These are phyloP conservation scores for Melopsittacus undulatus DNA, from an alignment of 2,797 vertebrate species.

Conservation along the genomic window DNA sequence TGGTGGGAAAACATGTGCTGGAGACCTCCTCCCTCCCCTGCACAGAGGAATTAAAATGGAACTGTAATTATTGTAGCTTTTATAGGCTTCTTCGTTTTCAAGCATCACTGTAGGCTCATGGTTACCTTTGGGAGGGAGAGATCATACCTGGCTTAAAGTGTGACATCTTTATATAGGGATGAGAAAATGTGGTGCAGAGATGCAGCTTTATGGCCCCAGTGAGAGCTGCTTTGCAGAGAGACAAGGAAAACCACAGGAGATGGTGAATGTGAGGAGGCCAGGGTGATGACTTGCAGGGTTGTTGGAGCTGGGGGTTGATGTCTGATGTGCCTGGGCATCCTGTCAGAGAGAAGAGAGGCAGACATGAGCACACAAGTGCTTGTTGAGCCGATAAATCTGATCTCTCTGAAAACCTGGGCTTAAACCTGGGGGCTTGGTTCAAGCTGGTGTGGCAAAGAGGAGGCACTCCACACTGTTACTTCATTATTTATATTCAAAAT, in stretches of 20 bases:
- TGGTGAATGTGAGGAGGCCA: background rate
- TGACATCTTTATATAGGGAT: background rate
- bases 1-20: background rate
- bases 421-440: background rate
- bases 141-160: background rate
- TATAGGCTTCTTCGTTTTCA: background rate
- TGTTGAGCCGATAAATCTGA: background rate
- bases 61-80: conserved; percentile 24
- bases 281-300: background rate
- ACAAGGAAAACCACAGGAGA: fast-evolving
- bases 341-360: background rate
- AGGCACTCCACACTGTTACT: background rate
- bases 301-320: background rate
- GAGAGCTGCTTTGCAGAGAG: background rate
- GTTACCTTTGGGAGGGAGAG: background rate
- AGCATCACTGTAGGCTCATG: background rate
- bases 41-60: background rate
- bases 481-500: background rate
- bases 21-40: background rate
- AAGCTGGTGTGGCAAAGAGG: background rate
- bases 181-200: background rate
- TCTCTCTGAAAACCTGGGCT: background rate
- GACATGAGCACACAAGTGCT: fast-evolving
- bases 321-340: background rate
- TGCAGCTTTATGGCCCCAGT: fast-evolving